Evolutionary conservation across 2,888 invertebrate genomes (phyloP).

Genomic region (Papilio gigon): DNA sequence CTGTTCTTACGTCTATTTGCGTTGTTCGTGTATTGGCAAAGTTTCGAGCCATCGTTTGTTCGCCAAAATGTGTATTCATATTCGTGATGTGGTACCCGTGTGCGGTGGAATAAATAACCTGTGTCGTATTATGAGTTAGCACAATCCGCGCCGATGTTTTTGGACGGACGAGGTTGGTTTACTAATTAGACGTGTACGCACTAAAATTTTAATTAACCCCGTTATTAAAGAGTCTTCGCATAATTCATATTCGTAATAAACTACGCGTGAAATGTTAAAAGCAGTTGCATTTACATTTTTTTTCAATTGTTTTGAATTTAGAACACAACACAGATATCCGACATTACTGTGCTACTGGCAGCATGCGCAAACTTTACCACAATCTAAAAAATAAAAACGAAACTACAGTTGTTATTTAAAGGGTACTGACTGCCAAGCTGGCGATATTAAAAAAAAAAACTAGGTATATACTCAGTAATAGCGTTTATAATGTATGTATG

Average conservation of each 20-base stretch:
- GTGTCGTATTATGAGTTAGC: slow-evolving; percentile 67
- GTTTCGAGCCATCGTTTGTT: slow-evolving; percentile 59
- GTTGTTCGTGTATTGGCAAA: slow-evolving; percentile 58
- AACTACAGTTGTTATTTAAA: neutral
- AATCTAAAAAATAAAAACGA: neutral
- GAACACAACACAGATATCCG: slow-evolving; percentile 1
- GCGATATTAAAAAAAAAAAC: neutral
- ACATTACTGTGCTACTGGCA: neutral
- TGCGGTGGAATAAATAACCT: slow-evolving; percentile 62
- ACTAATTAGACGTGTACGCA: slow-evolving; percentile 32
- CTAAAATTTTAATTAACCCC: slow-evolving; percentile 32
- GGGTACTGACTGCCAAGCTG: neutral
- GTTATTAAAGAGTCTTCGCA: slow-evolving; percentile 26
- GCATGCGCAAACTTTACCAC: neutral
- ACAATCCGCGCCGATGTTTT: slow-evolving; percentile 70
- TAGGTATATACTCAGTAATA: neutral
- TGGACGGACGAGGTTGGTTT: slow-evolving; percentile 77
- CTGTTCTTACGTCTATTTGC: slow-evolving; percentile 60
- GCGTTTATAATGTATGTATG: slow-evolving; percentile 1
- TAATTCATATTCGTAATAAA: slow-evolving; percentile 21
- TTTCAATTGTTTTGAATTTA: slow-evolving; percentile 20
- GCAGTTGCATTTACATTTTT: slow-evolving; percentile 4
- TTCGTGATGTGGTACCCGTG: slow-evolving; percentile 67
- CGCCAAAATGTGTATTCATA: slow-evolving; percentile 62
- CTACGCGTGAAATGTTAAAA: neutral